phyloP scores from a whole-genome alignment of 2,888 invertebrate species.

The Mylabris sibirica region DNA sequence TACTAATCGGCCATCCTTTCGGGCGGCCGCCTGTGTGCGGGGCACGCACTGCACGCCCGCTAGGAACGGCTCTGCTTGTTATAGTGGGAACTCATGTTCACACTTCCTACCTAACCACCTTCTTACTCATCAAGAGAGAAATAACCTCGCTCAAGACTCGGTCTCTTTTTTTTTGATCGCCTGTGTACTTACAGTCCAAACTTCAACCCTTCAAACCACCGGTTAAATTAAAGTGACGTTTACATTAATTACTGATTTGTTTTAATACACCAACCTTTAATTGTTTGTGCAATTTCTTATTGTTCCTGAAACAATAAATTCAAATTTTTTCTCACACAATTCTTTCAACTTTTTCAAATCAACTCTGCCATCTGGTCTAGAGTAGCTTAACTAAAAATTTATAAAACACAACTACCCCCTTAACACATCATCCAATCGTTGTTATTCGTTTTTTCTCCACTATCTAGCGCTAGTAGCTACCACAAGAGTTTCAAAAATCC shows the following conservation, averaged over 20 bases:
- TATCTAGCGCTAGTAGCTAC: constrained; percentile 57
- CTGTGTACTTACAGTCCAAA: too few relatives aligned
- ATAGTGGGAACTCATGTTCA: too few relatives aligned
- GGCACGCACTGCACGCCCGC: too few relatives aligned
- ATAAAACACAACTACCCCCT: constrained; percentile 41
- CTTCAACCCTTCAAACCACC: not conserved
- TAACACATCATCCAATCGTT: constrained; percentile 3
- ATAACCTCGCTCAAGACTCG: too few relatives aligned
- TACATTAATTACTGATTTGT: too few relatives aligned
- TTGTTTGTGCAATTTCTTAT: not conserved
- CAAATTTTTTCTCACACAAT: not conserved
- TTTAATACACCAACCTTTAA: too few relatives aligned
- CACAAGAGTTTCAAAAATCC: constrained; percentile 40
- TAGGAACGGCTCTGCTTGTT: too few relatives aligned
- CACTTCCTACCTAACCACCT: too few relatives aligned
- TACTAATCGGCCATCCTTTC: too few relatives aligned
- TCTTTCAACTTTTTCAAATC: constrained; percentile 28
- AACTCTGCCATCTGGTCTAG: constrained; percentile 43
- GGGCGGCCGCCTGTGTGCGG: too few relatives aligned
- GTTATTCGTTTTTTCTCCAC: constrained; percentile 56
- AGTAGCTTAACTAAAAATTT: constrained; percentile 53
- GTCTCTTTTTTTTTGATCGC: too few relatives aligned
- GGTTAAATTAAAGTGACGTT: not conserved
- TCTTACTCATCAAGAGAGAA: too few relatives aligned
- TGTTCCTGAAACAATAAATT: not conserved